A percentile compares a stretch with the other conserved stretches of the same genome.
Evolutionary conservation across 1,140 invertebrate genomes (phyloP).

Genomic region (Lethocerus indicus): DNA sequence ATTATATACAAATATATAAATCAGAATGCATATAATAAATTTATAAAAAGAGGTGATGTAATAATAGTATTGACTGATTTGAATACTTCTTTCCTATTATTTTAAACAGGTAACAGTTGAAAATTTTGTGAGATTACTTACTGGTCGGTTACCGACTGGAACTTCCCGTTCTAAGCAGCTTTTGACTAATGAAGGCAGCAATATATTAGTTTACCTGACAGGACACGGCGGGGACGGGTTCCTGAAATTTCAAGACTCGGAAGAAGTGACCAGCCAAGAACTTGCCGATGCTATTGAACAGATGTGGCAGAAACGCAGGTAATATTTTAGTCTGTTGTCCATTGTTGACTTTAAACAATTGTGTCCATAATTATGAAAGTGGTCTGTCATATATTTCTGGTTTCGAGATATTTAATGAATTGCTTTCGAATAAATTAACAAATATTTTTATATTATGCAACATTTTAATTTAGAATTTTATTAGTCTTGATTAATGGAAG

Average conservation of each 20-base stretch:
- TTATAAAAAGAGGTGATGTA: neutral
- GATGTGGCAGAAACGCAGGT: conserved; percentile 98
- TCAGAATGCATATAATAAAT: too few species aligned
- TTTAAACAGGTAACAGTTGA: conserved; percentile 98
- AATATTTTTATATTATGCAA: too few species aligned
- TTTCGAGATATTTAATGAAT: too few species aligned
- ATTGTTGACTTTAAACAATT: neutral
- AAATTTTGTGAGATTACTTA: conserved; percentile 92
- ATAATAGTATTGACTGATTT: conserved; percentile 1
- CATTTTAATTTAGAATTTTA: too few species aligned
- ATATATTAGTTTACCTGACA: conserved; percentile 91
- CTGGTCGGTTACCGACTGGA: conserved; percentile 73
- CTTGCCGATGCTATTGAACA: conserved; percentile 96
- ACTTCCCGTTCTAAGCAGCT: conserved; percentile 91
- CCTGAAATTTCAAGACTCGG: conserved; percentile 97
- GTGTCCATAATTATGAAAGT: too few species aligned
- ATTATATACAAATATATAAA: too few species aligned
- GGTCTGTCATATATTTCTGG: too few species aligned
- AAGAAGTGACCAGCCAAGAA: conserved; percentile 98
- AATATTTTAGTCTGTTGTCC: too few species aligned
- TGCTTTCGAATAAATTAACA: too few species aligned
- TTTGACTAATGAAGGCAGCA: conserved; percentile 91
- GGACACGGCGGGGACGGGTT: conserved; percentile 99
- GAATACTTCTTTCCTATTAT: conserved; percentile 33
- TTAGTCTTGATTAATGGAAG: too few species aligned